Evolutionary conservation across 2,113 vertebrate genomes (phyloP).

Genomic region (Ranitomeya variabilis): DNA sequence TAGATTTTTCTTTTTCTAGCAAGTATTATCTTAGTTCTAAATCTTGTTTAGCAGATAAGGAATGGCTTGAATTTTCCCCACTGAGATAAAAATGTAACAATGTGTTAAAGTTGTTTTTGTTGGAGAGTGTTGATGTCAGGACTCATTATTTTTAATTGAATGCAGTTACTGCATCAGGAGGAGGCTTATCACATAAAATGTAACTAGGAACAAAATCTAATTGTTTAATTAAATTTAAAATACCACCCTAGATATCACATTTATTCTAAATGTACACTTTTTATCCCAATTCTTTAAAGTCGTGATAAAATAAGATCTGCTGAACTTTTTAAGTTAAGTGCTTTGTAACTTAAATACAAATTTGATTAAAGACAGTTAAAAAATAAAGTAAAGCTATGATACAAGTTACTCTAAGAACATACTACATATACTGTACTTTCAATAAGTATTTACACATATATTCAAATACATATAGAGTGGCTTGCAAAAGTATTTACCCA

Average conservation of each 20-base stretch:
- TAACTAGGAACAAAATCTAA: slow-evolving; percentile 19
- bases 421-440: no score
- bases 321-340: not conserved
- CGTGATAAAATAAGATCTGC: not conserved
- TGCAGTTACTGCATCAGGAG: slow-evolving; percentile 6
- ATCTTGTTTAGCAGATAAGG: not conserved
- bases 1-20: not conserved
- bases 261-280: slow-evolving; percentile 9
- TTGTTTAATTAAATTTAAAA: slow-evolving; percentile 25
- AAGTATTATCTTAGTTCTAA: not conserved
- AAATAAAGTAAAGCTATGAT: not conserved
- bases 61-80: not conserved
- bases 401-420: not conserved
- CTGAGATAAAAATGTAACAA: not conserved
- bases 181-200: slow-evolving; percentile 25
- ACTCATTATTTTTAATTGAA: slow-evolving; percentile 51
- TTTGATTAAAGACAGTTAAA: not conserved
- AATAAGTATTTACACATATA: no score
- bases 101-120: slow-evolving; percentile 25
- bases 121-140: not conserved
- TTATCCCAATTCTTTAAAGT: not conserved
- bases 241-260: slow-evolving; percentile 5
- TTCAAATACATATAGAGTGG: no score
- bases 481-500: no score
- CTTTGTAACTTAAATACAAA: not conserved